Base-by-base conservation (phyloP, 2,888 invertebrate species). In the Psylliodes chrysocephalus region DNA sequence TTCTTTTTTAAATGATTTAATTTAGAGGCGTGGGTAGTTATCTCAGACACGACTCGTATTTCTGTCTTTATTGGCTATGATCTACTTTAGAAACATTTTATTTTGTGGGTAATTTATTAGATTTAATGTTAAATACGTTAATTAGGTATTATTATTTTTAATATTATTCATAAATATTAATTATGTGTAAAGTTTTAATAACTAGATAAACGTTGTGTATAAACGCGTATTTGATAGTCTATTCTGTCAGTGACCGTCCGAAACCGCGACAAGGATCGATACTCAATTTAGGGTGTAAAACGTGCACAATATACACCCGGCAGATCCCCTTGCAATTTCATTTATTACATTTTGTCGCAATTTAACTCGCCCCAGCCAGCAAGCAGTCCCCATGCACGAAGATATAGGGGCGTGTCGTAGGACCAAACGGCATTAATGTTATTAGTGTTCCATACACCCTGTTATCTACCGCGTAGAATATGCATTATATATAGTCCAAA, bases 341-440 rank as follows among this genome's bases (percentile, higher is more conserved):
- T 61, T 67, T 67, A 67, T 66, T 64, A 67, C 67, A 59, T 62
- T 67, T 67, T 64, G 64, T 67, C 67, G 55, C 67, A 62, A 62
- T 64, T 67, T 64, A 62, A 57, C 59, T 62, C 64, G 49, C 61
- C 56, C 60, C 46, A 49, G 22, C 52, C 22, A 46, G 47, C 47
- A 28, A 42, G 40, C 15, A 55, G 35, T 33, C 44, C 55, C 55
- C 44, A 19, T 33, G 44, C 59, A 51, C 49, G 17, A 46, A 10
- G 33, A 49, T 22, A 59, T 49, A 40, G 59, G 25, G 25, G 25
- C 35, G 56, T 44, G 56, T 15, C 15, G 33, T 12, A 46, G 46
- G 56, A 56, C 56, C 12, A 56, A 56, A 56, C 15, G 56, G 30
- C 44, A 17, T 28, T 59, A 59, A 59, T 40, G 40, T 15, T 51